Percentiles rank a stretch among this genome's conserved stretches.
These are phyloP conservation scores for Perdix hodgsoniae DNA, from an alignment of 2,797 vertebrate species.

Conservation along the genomic window DNA sequence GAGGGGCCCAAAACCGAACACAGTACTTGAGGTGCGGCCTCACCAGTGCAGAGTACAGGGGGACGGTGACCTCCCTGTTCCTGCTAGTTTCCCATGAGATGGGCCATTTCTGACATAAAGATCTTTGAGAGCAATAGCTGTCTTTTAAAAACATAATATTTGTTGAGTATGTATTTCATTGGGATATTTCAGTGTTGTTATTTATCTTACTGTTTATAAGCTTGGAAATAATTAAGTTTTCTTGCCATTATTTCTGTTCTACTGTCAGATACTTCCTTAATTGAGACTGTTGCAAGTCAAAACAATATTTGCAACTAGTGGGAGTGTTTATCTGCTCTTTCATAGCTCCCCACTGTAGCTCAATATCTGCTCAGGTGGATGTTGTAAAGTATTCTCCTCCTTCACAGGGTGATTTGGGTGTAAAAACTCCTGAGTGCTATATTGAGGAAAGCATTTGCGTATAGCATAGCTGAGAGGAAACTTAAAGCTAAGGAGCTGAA, in stretches of 20 bases:
- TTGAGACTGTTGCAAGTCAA: background rate
- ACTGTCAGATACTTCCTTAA: accelerated
- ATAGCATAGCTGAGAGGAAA: background rate
- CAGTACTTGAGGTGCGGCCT: too few species aligned
- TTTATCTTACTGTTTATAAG: background rate
- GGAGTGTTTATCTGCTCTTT: background rate
- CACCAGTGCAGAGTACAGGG: too few species aligned
- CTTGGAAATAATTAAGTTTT: background rate
- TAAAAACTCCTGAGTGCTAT: background rate
- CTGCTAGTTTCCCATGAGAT: background rate
- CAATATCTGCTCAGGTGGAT: background rate
- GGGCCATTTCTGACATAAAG: background rate
- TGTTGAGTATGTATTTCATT: background rate
- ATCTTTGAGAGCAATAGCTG: background rate
- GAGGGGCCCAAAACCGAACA: too few species aligned
- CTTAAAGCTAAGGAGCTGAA: background rate
- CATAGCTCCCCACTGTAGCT: background rate
- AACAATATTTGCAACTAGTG: background rate
- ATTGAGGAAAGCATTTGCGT: background rate
- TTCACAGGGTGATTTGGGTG: background rate
- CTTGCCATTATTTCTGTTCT: background rate
- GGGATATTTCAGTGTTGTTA: background rate
- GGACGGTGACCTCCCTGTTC: too few species aligned
- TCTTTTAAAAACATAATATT: background rate
- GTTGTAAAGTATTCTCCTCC: background rate